Evolutionary conservation across 92 coral and sea anemone species (phyloP), one percentile per base, ranked within the genome.

Genomic region (Epizoanthus scotinus): DNA sequence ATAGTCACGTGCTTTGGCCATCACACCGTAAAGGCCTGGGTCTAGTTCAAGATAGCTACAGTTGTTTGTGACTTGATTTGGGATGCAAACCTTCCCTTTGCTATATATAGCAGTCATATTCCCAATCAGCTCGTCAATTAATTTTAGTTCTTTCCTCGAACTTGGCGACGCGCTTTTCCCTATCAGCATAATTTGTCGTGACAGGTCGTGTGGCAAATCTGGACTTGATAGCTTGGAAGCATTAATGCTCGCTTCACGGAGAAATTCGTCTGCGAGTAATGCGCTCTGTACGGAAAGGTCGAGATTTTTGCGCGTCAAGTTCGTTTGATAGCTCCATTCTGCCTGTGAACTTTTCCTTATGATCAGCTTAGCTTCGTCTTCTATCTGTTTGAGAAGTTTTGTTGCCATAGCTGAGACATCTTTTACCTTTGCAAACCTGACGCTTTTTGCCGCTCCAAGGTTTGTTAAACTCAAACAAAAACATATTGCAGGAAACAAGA

Each of bases 1-100:
- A 73, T 96, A 93, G 67, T 96, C 94, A 78, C 97, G 93, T 82
- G 99, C 89, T 65, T 84, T 96, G 38, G 92, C 89, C 99, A 96
- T 91, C 49, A 91, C 31, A 55, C 66, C 60, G 57, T 78, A 73
- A 63, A 96, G 90, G 62, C 87, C 98, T 63, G 99, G 99, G 24
- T 93, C 95, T 47, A 96, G 98, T 27, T 89, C 92, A 21, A 89
- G 64, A 67, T 90, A 93, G 44, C 73, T 77, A 52, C 91, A 88
- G 40, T 85, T 63, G 65, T 83, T 85, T 44, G 93, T 71, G 15
- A 44, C 31, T 20, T 84, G 73, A 38, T 85, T 87, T 20, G 83
- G 85, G 20, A 83, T 89, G 82, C 94, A 93, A 52, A 91, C 93
- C 68, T 87, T 89, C 22, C 97, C 98, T 56, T 83, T 91, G 78